Conservation (phyloP, 2,888 invertebrate species). For the Cepaea hortensis region DNA sequence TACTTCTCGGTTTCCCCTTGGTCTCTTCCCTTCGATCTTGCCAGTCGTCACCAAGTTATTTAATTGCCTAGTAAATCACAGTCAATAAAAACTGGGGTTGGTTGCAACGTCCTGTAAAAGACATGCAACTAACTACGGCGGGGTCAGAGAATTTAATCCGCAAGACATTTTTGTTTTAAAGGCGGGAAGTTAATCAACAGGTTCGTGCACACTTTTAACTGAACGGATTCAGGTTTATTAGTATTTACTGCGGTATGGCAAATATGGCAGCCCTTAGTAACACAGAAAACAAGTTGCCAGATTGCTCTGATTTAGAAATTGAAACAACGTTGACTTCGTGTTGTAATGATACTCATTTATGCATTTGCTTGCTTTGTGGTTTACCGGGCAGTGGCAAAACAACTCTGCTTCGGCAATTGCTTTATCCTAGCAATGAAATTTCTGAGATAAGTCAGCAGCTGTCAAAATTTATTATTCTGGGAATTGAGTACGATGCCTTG, state of each 20-base stretch:
- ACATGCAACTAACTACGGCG: too few relatives aligned
- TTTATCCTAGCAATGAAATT: not conserved
- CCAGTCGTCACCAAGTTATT: too few relatives aligned
- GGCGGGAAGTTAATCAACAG: too few relatives aligned
- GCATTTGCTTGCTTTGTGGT: slow-evolving; percentile 60
- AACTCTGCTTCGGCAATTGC: slow-evolving; percentile 21
- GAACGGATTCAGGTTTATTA: not conserved
- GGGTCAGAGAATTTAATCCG: too few relatives aligned
- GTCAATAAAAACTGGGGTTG: too few relatives aligned
- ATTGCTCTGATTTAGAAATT: not conserved
- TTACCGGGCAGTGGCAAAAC: slow-evolving; percentile 66
- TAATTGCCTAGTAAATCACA: too few relatives aligned
- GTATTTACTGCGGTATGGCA: slow-evolving; percentile 3
- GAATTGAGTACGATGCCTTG: slow-evolving; percentile 29
- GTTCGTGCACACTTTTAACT: not conserved
- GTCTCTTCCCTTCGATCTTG: too few relatives aligned
- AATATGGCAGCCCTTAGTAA: slow-evolving; percentile 14
- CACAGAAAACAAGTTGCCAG: not conserved
- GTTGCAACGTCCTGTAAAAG: too few relatives aligned
- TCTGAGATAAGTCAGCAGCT: not conserved
- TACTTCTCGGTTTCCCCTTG: too few relatives aligned
- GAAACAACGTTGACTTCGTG: not conserved
- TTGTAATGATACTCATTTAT: not conserved
- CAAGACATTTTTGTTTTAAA: too few relatives aligned
- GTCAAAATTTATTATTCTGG: not conserved